These are phyloP conservation scores for Ptilodon capucinus DNA, from an alignment of 2,888 invertebrate genomes.

Conservation along the genomic window DNA sequence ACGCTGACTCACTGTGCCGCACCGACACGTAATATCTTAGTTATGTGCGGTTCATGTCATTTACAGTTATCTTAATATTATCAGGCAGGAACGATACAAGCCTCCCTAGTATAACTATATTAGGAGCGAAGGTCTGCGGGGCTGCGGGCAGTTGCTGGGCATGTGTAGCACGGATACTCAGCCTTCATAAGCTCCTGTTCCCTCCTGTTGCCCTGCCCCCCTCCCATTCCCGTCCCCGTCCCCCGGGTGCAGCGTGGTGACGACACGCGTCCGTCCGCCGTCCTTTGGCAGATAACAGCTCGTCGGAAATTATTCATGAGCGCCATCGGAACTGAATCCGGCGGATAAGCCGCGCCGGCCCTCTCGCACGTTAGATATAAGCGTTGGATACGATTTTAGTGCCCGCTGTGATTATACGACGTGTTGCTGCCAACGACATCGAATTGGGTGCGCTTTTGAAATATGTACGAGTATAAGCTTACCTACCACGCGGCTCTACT, in stretches of 20 bases:
- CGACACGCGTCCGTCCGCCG: conserved; percentile 14
- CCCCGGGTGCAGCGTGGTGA: conserved; percentile 2
- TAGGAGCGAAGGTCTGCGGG: not conserved
- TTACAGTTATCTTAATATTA: too few relatives aligned
- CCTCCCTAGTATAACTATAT: not conserved
- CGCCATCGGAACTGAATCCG: conserved; percentile 13
- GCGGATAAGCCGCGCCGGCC: conserved; percentile 11
- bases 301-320: conserved; percentile 14
- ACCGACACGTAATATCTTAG: too few relatives aligned
- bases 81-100: too few relatives aligned
- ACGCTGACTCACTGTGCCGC: not conserved
- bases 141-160: not conserved
- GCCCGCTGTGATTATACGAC: not conserved
- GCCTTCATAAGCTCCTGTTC: not conserved
- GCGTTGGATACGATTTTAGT: not conserved
- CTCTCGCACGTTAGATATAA: not conserved
- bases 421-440: not conserved
- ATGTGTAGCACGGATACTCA: not conserved
- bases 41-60: too few relatives aligned
- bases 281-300: conserved; percentile 8
- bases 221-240: not conserved
- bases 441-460: too few relatives aligned
- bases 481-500: too few relatives aligned
- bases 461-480: too few relatives aligned
- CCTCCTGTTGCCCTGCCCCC: too few relatives aligned